phyloP scores from a whole-genome alignment of 1,140 invertebrate genomes.

The Linepithema humile region DNA sequence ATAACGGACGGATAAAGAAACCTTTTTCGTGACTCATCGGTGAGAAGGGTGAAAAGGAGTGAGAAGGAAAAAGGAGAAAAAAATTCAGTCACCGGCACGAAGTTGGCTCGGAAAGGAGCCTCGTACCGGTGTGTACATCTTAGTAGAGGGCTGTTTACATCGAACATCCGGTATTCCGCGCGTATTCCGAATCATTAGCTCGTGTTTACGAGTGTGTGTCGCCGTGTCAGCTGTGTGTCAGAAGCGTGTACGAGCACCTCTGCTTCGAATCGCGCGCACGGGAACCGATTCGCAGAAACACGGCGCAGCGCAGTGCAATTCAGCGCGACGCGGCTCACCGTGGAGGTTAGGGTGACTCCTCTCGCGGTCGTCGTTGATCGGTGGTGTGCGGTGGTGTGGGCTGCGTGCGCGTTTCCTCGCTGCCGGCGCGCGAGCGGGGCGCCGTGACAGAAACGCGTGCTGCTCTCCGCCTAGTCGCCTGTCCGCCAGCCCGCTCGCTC shows the following conservation, averaged over 20 bases:
- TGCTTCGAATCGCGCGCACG: background rate
- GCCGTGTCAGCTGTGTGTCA: conserved; percentile 66
- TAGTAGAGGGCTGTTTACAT: conserved; percentile 32
- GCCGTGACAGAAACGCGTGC: conserved; percentile 69
- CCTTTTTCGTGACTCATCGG: too few species aligned
- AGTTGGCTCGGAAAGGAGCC: background rate
- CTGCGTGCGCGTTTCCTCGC: conserved; percentile 69
- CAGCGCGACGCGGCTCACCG: conserved; percentile 40
- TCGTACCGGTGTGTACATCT: background rate
- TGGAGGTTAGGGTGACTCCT: conserved; percentile 64
- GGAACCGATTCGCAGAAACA: background rate
- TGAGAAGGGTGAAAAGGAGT: too few species aligned
- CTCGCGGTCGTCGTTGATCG: conserved; percentile 47
- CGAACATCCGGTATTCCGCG: background rate
- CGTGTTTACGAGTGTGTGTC: conserved; percentile 60
- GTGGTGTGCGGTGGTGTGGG: conserved; percentile 54
- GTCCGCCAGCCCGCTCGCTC: conserved; percentile 58
- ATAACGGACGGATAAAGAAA: background rate
- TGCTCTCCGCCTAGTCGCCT: conserved; percentile 63
- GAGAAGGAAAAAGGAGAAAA: background rate
- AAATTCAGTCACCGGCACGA: background rate
- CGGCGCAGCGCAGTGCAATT: conserved; percentile 22
- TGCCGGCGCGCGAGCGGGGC: conserved; percentile 38
- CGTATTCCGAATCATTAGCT: conserved; percentile 20
- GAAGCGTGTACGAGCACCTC: conserved; percentile 22